Conservation (phyloP, 2,797 vertebrate genomes). For the Acanthis flammea region DNA sequence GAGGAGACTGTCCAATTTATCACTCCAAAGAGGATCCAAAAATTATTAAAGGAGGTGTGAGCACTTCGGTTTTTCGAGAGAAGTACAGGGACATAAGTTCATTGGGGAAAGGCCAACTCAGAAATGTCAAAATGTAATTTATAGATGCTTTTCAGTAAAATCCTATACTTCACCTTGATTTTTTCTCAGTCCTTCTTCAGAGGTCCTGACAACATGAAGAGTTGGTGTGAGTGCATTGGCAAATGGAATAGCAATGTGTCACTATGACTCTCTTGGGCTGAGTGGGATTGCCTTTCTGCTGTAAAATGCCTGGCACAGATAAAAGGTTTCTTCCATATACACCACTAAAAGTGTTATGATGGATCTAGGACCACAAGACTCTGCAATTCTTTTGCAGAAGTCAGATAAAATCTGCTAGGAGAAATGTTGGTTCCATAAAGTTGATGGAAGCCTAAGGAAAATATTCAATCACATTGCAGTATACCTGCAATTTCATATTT, state of each 20-base stretch:
- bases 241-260: background rate
- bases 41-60: conserved; percentile 17
- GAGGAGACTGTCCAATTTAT: conserved; percentile 1
- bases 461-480: background rate
- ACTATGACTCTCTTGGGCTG: background rate
- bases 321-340: background rate
- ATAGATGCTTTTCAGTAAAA: background rate
- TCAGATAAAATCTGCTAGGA: background rate
- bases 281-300: background rate
- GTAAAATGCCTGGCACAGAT: background rate
- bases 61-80: background rate
- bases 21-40: conserved; percentile 6
- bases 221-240: background rate
- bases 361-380: background rate
- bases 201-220: background rate
- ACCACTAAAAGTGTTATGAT: background rate
- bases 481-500: background rate
- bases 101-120: background rate
- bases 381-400: background rate
- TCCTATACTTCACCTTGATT: background rate
- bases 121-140: background rate
- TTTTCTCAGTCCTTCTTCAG: conserved; percentile 1
- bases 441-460: background rate
- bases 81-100: background rate
- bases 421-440: background rate